A percentile compares a stretch with the other conserved stretches of the same genome.
phyloP scores from a whole-genome alignment of 1,140 invertebrate genomes.

The Drosophila bocqueti region DNA sequence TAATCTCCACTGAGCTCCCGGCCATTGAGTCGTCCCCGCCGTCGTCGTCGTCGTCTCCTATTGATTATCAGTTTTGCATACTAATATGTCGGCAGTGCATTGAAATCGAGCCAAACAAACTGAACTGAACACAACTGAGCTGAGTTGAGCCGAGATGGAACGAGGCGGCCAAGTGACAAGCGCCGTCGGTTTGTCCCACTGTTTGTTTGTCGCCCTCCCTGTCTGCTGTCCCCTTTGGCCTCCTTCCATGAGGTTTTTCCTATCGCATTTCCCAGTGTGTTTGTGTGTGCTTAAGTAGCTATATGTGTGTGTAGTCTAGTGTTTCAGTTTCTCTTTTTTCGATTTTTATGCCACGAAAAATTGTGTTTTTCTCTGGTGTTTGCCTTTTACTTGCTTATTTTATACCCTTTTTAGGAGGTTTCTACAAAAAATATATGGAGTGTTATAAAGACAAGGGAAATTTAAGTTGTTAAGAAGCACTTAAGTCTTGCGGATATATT shows the following conservation, averaged over 20 bases:
- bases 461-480: background rate
- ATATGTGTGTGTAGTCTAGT: slow-evolving; percentile 7
- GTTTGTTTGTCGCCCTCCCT: slow-evolving; percentile 39
- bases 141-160: slow-evolving; percentile 5
- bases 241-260: slow-evolving; percentile 39
- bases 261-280: background rate
- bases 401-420: slow-evolving; percentile 10
- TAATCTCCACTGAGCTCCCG: slow-evolving; percentile 45
- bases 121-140: background rate
- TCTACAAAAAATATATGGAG: background rate
- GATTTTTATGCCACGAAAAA: slow-evolving; percentile 55
- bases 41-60: slow-evolving; percentile 25
- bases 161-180: slow-evolving; percentile 43
- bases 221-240: slow-evolving; percentile 26
- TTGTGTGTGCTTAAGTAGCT: slow-evolving; percentile 46
- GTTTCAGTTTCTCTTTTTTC: slow-evolving; percentile 36
- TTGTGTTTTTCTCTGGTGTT: slow-evolving; percentile 32
- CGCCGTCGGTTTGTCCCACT: slow-evolving; percentile 35
- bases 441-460: background rate
- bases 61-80: slow-evolving; percentile 83
- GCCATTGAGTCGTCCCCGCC: slow-evolving; percentile 32
- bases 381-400: background rate
- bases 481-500: background rate
- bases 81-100: slow-evolving; percentile 63
- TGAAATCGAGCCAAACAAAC: slow-evolving; percentile 44